phyloP scores from a whole-genome alignment of 2,888 invertebrate genomes.

The Metacarcinus magister region DNA sequence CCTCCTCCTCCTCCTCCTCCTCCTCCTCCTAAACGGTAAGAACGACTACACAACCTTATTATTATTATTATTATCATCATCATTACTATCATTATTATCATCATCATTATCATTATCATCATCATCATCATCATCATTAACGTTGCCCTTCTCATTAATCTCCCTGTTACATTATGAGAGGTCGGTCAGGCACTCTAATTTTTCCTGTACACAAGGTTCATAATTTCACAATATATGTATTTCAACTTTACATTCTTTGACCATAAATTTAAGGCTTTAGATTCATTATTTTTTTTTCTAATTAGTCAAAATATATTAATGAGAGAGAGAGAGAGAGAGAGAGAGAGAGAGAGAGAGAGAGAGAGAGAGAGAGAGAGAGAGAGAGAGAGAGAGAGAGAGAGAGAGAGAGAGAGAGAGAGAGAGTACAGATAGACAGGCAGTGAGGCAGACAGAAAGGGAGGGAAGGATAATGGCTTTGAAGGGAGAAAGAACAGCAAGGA shows the following conservation, averaged over 20 bases:
- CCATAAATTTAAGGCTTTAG: neutral
- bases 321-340: neutral
- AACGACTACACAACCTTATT: too few species aligned
- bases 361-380: conserved; percentile 28
- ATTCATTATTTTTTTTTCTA: neutral
- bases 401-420: conserved; percentile 26
- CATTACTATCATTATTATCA: conserved; percentile 3
- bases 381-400: neutral
- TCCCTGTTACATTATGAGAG: neutral
- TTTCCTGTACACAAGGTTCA: neutral
- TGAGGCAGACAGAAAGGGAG: neutral
- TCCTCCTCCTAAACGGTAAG: too few species aligned
- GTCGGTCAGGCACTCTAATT: neutral
- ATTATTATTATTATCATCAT: neutral
- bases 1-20: too few species aligned
- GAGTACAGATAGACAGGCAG: neutral
- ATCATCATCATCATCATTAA: conserved; percentile 5
- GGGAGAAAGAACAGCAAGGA: conserved; percentile 16
- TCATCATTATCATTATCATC: neutral
- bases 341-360: too few species aligned
- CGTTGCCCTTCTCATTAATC: neutral
- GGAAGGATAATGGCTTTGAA: conserved; percentile 29
- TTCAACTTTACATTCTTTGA: neutral
- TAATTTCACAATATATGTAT: neutral
- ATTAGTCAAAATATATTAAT: neutral